Base-by-base conservation (phyloP, 92 coral and sea anemone species). In the Phenganax subtilis region DNA sequence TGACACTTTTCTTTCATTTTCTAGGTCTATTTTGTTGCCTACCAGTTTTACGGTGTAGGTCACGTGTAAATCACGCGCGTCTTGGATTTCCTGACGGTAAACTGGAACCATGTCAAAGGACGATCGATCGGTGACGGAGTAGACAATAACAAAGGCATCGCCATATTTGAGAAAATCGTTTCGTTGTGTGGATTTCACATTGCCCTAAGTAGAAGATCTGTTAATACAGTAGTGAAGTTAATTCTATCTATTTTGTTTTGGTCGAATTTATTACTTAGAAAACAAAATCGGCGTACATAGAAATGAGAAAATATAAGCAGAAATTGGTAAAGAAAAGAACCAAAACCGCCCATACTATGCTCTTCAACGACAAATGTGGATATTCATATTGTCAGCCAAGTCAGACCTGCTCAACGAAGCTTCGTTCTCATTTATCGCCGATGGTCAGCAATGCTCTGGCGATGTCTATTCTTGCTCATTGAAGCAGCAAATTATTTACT, bases 81-180 rank as follows among this genome's bases (percentile, higher is more conserved):
- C 87, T 6, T 79, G 87, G 54, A 91, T 91, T 76, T 89, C 85
- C 25, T 87, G 83, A 51, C 85, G 87, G 86, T 82, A 89, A 8
- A 82, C 87, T 25, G 85, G 92, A 57, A 91, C 85, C 80, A 87
- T 88, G 61, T 83, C 79, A 77, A 87, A 91, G 58, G 90, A 89
- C 15, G 59, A 71, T 58, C 89, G 86, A 84, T 89, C 88, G 7
- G 89, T 71, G 62, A 85, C 82, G 75, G 96, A 91, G 76, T 91
- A 91, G 7, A 89, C 88, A n/a, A 91, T 64, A 71, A 91, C 51
- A 76, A 87, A 91, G 28, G 92, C 96, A 52, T 91, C 88, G 52
- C 90, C 86, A 27, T 85, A 63, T 69, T 81, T 78, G 10, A 91
- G 86, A 59, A 89, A 91, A 51, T 62, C 86, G 10, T 91, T 85